Evolutionary conservation across 2,113 vertebrate species (phyloP), one percentile per base, ranked within the genome.

Genomic region (Garra rufa): DNA sequence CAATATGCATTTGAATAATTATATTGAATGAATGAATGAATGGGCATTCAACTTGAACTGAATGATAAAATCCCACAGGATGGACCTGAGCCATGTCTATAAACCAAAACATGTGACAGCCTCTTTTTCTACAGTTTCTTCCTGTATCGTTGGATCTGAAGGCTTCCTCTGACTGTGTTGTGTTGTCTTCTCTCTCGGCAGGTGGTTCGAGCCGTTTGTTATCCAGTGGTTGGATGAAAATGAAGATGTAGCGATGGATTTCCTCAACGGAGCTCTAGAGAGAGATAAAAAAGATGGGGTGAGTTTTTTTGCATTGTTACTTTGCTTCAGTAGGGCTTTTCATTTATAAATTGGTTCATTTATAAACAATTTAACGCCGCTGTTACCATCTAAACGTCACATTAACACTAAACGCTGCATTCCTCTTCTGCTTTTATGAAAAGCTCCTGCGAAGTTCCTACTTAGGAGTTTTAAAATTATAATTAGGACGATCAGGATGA

Each of bases 201-300:
- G 98, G 90, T 99, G 98, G 98, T 99, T 99, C 84, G 98, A 99
- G 82, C 97, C 98, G 10, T 99, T 99, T 91, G 98, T 99, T 83
- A 98, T 99, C 89, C 98, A 99, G 91, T 99, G 98, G 98, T 93
- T 99, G 67, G 98, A 97, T 89, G 98, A 99, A 93, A 99, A 99
- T 50, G 98, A 99, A 91, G 98, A 97, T 3, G 97, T 99, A 24
- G 96, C 98, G 79, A 96, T 98, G 97, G 98, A 99, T 87, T 99
- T 99, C 89, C 95, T 99, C 73, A 96, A 98, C 13, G 98, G 97
- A 73, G 98, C 98, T 0, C 92, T 99, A 87, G 98, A 95, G 93
- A 96, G 98, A 87, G 98, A 99, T 93, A 99, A 98, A 90, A 99
- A 99, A 88, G 97, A 99, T 1, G 98, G 98, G 86, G 98, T 99